phyloP scores from a whole-genome alignment of 2,797 vertebrate species.

The Cichlasoma orientale region DNA sequence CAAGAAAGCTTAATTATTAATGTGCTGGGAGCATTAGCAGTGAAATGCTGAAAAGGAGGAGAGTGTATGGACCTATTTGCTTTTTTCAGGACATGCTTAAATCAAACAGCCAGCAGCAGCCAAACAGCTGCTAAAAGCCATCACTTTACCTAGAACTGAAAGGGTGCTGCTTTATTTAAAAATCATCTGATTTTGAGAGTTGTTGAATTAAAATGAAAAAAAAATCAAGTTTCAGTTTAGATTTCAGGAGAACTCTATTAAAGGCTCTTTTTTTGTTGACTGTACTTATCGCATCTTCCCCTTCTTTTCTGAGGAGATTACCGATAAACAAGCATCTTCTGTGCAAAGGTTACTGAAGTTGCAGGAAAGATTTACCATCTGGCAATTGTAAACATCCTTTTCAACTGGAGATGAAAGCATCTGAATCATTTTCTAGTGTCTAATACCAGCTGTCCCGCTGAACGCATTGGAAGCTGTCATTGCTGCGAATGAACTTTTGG shows the following conservation, averaged over 20 bases:
- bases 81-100: neutral
- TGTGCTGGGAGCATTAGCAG: neutral
- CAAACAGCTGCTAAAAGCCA: neutral
- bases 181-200: neutral
- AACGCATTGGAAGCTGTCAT: constrained; percentile 18
- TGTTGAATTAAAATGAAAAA: neutral
- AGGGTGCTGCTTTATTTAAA: neutral
- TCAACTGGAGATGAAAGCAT: neutral
- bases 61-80: neutral
- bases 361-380: constrained; percentile 5
- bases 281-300: neutral
- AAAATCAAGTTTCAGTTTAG: neutral
- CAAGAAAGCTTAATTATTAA: constrained; percentile 18
- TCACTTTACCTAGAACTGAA: neutral
- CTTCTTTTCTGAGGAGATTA: neutral
- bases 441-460: neutral
- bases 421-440: constrained; percentile 8
- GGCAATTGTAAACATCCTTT: neutral
- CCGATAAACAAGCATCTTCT: neutral
- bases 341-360: neutral
- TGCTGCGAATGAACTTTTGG: constrained; percentile 28
- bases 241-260: neutral
- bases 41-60: neutral
- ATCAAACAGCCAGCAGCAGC: neutral
- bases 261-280: neutral